Conservation (phyloP, 2,797 vertebrate species). For the Molothrus aeneus region DNA sequence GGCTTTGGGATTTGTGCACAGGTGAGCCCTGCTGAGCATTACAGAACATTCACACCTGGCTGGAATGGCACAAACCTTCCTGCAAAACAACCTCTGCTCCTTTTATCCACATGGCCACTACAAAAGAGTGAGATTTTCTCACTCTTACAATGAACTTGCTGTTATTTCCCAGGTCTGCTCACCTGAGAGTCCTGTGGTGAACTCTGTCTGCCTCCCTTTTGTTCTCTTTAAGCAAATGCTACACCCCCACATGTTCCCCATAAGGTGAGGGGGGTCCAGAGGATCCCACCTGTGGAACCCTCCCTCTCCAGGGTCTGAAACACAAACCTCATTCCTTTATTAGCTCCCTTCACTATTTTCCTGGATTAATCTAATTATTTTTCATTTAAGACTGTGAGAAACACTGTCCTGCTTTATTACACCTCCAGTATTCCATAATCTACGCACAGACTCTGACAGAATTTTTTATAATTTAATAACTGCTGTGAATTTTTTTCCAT, state of each 20-base stretch:
- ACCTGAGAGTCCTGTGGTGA: accelerated
- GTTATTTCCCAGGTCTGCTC: neutral
- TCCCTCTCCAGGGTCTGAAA: neutral
- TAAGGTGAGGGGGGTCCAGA: neutral
- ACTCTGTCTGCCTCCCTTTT: neutral
- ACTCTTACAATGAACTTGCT: neutral
- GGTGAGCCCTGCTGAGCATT: neutral
- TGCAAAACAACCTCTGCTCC: neutral
- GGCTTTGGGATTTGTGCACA: neutral
- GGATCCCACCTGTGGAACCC: neutral
- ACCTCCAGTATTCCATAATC: neutral
- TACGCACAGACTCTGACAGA: accelerated
- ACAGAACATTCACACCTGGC: neutral
- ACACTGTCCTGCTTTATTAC: neutral
- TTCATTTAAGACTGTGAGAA: neutral
- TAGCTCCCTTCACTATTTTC: neutral
- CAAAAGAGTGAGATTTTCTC: neutral
- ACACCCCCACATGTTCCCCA: accelerated
- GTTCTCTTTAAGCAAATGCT: neutral
- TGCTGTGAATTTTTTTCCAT: neutral
- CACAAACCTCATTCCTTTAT: neutral
- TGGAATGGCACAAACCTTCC: neutral
- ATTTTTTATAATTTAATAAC: neutral
- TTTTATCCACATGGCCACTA: neutral
- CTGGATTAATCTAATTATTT: neutral